phyloP scores from a whole-genome alignment of 2,888 invertebrate genomes.

The Gryllus longicercus region DNA sequence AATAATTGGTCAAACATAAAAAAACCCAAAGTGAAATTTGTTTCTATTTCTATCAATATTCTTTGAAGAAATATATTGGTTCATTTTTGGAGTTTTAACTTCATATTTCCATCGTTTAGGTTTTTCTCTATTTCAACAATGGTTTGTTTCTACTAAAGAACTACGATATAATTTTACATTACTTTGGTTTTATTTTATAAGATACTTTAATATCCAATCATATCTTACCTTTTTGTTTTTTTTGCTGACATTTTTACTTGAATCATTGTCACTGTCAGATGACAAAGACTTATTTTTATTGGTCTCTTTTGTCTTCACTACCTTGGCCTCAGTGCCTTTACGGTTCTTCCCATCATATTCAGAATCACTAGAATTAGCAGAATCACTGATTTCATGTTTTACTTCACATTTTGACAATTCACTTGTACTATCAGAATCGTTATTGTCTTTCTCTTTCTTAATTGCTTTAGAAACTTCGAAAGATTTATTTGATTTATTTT shows the following conservation, averaged over 20 bases:
- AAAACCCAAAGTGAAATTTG: too few species aligned
- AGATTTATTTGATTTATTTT: too few species aligned
- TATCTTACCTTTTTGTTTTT: background rate
- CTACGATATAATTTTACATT: background rate
- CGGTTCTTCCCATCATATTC: background rate
- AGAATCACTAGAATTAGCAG: background rate
- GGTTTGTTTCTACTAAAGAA: too few species aligned
- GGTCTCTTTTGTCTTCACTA: background rate
- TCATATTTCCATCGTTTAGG: too few species aligned
- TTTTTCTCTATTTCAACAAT: too few species aligned
- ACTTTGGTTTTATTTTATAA: background rate
- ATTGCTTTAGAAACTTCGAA: background rate
- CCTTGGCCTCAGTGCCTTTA: background rate
- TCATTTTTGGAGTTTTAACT: too few species aligned
- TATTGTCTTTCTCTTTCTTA: background rate
- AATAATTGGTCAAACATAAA: too few species aligned
- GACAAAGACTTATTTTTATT: background rate
- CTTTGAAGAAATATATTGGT: too few species aligned
- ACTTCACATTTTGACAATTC: background rate
- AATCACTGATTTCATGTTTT: background rate
- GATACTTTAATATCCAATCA: too few species aligned
- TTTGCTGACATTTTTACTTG: background rate
- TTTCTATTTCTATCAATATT: too few species aligned
- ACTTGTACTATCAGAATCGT: background rate
- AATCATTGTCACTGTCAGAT: background rate